Conservation (phyloP, 2,797 vertebrate species). For the Melanotaenia maccullochi region DNA sequence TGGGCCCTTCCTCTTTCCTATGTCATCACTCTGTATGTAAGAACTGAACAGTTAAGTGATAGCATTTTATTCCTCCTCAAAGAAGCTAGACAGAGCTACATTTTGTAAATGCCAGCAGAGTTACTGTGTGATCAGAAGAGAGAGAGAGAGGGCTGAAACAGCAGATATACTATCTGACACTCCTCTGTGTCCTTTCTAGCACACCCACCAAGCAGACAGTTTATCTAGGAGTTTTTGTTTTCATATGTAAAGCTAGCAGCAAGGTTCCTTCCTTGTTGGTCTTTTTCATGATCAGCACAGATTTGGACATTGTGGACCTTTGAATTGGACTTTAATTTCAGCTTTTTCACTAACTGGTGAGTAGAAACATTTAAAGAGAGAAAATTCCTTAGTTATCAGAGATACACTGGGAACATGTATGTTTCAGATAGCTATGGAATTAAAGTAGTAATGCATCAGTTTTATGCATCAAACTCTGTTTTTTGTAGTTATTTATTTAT, state of each 20-base stretch:
- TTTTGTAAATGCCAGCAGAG: slow-evolving; percentile 63
- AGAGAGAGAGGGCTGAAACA: slow-evolving; percentile 75
- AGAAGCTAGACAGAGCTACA: slow-evolving; percentile 47
- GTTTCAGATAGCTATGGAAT: slow-evolving; percentile 5
- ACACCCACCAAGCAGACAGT: slow-evolving; percentile 46
- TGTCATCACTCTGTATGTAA: slow-evolving; percentile 19
- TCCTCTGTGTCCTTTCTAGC: slow-evolving; percentile 57
- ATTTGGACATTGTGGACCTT: slow-evolving; percentile 37
- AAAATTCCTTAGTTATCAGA: slow-evolving; percentile 15
- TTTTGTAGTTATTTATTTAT: neutral
- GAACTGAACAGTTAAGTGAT: slow-evolving; percentile 38
- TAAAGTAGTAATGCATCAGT: neutral
- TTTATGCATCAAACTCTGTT: neutral
- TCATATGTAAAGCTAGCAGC: slow-evolving; percentile 33
- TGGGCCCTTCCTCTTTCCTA: slow-evolving; percentile 27
- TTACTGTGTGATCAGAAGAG: slow-evolving; percentile 60
- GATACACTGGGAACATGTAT: slow-evolving; percentile 2
- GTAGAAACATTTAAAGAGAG: slow-evolving; percentile 37
- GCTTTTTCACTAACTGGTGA: slow-evolving; percentile 55
- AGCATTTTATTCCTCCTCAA: slow-evolving; percentile 48
- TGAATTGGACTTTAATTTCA: slow-evolving; percentile 40
- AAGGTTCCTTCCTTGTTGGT: slow-evolving; percentile 10
- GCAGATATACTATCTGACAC: slow-evolving; percentile 75
- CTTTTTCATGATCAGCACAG: slow-evolving; percentile 25
- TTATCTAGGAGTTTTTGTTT: slow-evolving; percentile 38